A percentile compares a stretch with the other conserved stretches of the same genome.
These are phyloP conservation scores for Axis porcinus DNA, from an alignment of 2,113 vertebrate species.

Conservation along the genomic window DNA sequence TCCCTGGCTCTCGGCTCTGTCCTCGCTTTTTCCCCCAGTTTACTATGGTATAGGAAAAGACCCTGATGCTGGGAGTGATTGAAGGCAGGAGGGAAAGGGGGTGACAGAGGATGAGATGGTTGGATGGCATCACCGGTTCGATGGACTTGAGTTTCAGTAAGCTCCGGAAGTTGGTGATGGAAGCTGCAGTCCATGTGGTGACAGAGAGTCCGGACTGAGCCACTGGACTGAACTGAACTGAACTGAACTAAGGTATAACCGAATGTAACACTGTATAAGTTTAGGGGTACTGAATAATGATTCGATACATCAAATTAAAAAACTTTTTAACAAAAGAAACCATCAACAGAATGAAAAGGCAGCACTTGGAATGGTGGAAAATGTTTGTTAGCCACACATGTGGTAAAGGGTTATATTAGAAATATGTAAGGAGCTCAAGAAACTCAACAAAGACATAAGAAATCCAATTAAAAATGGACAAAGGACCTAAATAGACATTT, in stretches of 20 bases:
- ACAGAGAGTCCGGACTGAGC: rapidly evolving
- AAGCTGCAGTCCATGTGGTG: not conserved
- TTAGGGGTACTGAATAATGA: not conserved
- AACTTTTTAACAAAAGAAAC: not conserved
- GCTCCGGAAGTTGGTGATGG: not conserved
- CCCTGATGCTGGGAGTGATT: not conserved
- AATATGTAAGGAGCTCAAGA: not conserved
- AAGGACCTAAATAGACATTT: not conserved
- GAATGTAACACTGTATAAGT: not conserved
- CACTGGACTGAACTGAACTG: not conserved
- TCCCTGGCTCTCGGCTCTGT: not conserved
- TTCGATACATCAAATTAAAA: not conserved
- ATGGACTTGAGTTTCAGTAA: not conserved
- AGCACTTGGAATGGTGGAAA: not conserved
- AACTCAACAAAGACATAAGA: not conserved
- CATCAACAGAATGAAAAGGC: not conserved
- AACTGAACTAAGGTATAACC: not conserved
- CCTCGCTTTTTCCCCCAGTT: not conserved
- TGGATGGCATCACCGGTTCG: not conserved
- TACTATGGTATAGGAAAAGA: not conserved
- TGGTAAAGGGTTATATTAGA: not conserved
- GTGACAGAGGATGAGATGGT: not conserved
- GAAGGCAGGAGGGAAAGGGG: not conserved
- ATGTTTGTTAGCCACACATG: not conserved
- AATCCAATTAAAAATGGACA: not conserved